Evolutionary conservation across 2,888 invertebrate genomes (phyloP).

Genomic region (Andrena bicolor): DNA sequence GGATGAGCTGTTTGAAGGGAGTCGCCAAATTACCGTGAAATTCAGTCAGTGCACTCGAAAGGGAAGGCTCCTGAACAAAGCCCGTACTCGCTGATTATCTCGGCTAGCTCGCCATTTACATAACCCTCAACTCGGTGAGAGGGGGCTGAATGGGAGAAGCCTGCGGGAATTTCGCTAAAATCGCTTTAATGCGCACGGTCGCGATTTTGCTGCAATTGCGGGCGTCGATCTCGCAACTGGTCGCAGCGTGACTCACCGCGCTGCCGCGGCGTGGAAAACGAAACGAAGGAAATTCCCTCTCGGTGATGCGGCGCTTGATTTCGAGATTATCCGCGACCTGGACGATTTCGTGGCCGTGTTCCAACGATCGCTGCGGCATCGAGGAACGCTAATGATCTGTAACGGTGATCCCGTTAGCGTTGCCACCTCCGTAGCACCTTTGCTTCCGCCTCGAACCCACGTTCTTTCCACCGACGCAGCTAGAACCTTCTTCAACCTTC

Average conservation of each 20-base stretch:
- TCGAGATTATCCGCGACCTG: conserved; percentile 10
- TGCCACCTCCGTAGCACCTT: conserved; percentile 64
- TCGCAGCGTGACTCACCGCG: conserved; percentile 46
- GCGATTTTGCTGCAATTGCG: conserved; percentile 42
- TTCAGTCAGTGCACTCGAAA: neutral
- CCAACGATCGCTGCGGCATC: conserved; percentile 54
- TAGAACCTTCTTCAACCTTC: conserved; percentile 6
- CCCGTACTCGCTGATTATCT: conserved; percentile 9
- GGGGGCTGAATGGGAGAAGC: neutral
- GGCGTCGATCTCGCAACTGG: conserved; percentile 52
- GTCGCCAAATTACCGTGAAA: conserved; percentile 5
- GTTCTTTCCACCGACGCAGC: conserved; percentile 45
- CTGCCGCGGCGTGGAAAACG: conserved; percentile 54
- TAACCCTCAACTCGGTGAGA: neutral
- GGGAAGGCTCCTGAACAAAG: neutral
- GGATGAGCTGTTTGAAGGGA: neutral
- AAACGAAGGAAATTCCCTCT: conserved; percentile 50
- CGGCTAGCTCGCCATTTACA: conserved; percentile 18
- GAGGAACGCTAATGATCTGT: conserved; percentile 79
- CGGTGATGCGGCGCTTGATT: conserved; percentile 33
- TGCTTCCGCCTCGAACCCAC: conserved; percentile 68
- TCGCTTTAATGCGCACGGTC: conserved; percentile 38
- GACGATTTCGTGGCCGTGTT: conserved; percentile 24
- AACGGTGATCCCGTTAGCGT: conserved; percentile 79
- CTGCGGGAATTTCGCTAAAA: conserved; percentile 35